Percentiles rank a stretch among this genome's conserved stretches.
These are phyloP conservation scores for Opisthocomus hoazin DNA, from an alignment of 2,113 vertebrate genomes.

Conservation along the genomic window DNA sequence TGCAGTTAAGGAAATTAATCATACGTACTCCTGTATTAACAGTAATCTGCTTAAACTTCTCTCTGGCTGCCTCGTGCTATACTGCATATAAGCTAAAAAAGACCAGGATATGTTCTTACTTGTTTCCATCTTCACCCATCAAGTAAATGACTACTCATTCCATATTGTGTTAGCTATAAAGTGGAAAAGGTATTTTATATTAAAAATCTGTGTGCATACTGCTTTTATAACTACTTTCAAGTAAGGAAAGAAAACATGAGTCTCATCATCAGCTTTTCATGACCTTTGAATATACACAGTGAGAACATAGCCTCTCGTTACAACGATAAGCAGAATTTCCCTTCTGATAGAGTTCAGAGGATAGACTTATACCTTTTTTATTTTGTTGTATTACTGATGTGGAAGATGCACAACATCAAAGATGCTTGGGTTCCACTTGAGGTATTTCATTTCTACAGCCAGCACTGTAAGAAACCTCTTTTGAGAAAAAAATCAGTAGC, in stretches of 20 bases:
- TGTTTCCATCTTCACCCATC: constrained; percentile 26
- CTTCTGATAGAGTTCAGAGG: neutral
- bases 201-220: constrained; percentile 51
- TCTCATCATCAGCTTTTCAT: constrained; percentile 40
- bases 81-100: constrained; percentile 20
- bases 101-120: constrained; percentile 2
- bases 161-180: constrained; percentile 39
- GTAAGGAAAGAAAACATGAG: constrained; percentile 2
- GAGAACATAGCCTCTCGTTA: constrained; percentile 39
- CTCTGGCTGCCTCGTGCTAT: neutral
- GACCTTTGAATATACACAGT: constrained; percentile 33
- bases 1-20: constrained; percentile 37
- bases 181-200: constrained; percentile 54
- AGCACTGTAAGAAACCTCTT: neutral
- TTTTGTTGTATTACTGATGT: neutral
- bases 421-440: neutral
- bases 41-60: constrained; percentile 2
- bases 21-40: neutral
- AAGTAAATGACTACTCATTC: constrained; percentile 25
- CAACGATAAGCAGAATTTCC: neutral
- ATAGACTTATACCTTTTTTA: neutral
- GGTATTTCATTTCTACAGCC: neutral
- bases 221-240: constrained; percentile 31
- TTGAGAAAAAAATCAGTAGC: neutral
- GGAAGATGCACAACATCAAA: neutral